Conservation (phyloP, 1,140 invertebrate species). For the Drosophila elegans region DNA sequence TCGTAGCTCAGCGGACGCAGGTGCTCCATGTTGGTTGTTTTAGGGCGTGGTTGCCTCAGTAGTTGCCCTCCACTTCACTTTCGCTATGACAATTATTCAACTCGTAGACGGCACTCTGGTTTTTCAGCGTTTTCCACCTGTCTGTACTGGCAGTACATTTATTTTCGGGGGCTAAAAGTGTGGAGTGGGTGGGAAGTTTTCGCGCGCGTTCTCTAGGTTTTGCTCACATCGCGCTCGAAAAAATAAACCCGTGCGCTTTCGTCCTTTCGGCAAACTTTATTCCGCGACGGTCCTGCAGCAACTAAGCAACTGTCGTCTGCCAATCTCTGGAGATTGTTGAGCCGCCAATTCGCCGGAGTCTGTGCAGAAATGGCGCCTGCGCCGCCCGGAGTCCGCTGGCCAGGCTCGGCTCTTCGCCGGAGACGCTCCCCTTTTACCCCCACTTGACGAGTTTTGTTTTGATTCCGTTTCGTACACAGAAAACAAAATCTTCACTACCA, state of each 20-base stretch:
- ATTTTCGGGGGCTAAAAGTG: background rate
- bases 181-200: constrained; percentile 46
- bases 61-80: constrained; percentile 11
- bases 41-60: constrained; percentile 47
- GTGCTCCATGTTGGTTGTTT: constrained; percentile 61
- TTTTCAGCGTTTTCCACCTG: constrained; percentile 52
- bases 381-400: constrained; percentile 10
- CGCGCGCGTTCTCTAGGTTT: constrained; percentile 70
- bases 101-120: background rate
- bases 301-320: constrained; percentile 42
- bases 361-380: constrained; percentile 69
- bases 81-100: constrained; percentile 4
- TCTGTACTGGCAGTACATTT: constrained; percentile 22
- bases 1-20: constrained; percentile 78
- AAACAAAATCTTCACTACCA: background rate
- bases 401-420: constrained; percentile 35
- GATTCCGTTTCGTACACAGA: constrained; percentile 62
- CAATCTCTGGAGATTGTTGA: constrained; percentile 49
- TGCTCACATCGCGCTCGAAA: constrained; percentile 36
- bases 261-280: constrained; percentile 54
- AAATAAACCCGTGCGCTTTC: constrained; percentile 24
- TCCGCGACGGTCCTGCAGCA: constrained; percentile 74
- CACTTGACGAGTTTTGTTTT: constrained; percentile 73
- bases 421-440: constrained; percentile 18
- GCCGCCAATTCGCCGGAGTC: constrained; percentile 61